A percentile compares a stretch with the other conserved stretches of the same genome.
Evolutionary conservation across 1,140 invertebrate species (phyloP).

Genomic region (Hydropsyche tenuis): DNA sequence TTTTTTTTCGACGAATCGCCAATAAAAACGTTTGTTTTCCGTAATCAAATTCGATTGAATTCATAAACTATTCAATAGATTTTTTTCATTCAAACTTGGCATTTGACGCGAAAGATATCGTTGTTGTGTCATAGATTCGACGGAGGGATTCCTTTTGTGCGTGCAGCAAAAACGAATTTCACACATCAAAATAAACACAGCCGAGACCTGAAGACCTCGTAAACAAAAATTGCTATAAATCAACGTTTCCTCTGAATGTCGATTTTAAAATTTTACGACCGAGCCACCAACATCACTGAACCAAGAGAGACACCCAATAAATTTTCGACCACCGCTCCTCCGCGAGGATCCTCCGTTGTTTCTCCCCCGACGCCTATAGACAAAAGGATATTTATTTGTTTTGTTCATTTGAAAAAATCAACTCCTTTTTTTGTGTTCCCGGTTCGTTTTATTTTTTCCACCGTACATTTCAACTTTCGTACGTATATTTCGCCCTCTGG

Average conservation of each 20-base stretch:
- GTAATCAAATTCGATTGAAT: slow-evolving; percentile 18
- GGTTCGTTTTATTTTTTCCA: neutral
- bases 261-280: slow-evolving; percentile 22
- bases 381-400: slow-evolving; percentile 30
- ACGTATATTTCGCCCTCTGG: neutral
- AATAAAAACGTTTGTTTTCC: neutral
- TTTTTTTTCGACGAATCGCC: neutral
- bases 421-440: neutral
- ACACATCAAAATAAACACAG: slow-evolving; percentile 7
- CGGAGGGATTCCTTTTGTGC: neutral
- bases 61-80: neutral
- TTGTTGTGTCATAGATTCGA: too few relatives aligned
- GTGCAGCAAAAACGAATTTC: neutral
- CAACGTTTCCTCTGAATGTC: slow-evolving; percentile 17
- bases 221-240: slow-evolving; percentile 21
- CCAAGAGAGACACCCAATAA: slow-evolving; percentile 18
- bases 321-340: neutral
- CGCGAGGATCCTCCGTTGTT: neutral
- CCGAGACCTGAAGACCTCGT: neutral
- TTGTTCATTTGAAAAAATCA: neutral
- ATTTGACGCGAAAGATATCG: too few relatives aligned
- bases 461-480: too few relatives aligned
- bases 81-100: too few relatives aligned
- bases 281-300: slow-evolving; percentile 1
- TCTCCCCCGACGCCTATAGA: slow-evolving; percentile 15